A percentile compares a stretch with the other conserved stretches of the same genome.
Conservation (phyloP, 2,888 invertebrate genomes). For the Labia minor region DNA sequence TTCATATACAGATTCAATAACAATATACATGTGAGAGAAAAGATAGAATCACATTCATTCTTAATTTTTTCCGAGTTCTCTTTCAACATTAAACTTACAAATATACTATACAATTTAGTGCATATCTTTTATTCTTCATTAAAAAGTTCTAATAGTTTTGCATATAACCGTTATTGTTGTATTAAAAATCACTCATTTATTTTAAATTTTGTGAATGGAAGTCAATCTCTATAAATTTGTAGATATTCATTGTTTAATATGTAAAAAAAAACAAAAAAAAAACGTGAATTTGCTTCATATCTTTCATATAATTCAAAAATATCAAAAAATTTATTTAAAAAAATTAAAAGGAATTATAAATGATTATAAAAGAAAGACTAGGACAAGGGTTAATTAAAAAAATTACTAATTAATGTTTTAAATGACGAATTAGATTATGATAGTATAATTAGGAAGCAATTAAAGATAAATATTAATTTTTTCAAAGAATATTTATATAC, state of each 20-base stretch:
- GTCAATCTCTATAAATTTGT: not conserved
- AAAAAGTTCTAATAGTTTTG: not conserved
- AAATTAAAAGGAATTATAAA: not conserved
- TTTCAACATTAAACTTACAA: not conserved
- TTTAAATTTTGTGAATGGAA: not conserved
- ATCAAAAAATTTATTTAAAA: not conserved
- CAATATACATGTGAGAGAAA: not conserved
- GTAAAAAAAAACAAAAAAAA: not conserved
- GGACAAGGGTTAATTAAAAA: not conserved
- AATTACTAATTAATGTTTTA: not conserved
- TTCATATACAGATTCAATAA: not conserved
- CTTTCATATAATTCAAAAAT: not conserved
- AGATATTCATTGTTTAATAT: not conserved
- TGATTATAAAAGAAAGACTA: not conserved
- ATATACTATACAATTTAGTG: constrained; percentile 4
- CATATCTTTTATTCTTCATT: constrained; percentile 5
- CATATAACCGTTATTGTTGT: not conserved
- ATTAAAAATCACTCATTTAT: not conserved
- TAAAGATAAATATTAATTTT: too few species aligned
- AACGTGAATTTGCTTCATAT: not conserved
- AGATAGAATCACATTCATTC: not conserved
- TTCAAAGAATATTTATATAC: too few species aligned
- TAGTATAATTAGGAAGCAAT: too few species aligned
- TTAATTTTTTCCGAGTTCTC: not conserved
- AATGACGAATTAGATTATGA: not conserved